Percentiles rank a stretch among this genome's conserved stretches.
Conservation (phyloP, 2,888 invertebrate genomes). For the Cataglyphis cursor region DNA sequence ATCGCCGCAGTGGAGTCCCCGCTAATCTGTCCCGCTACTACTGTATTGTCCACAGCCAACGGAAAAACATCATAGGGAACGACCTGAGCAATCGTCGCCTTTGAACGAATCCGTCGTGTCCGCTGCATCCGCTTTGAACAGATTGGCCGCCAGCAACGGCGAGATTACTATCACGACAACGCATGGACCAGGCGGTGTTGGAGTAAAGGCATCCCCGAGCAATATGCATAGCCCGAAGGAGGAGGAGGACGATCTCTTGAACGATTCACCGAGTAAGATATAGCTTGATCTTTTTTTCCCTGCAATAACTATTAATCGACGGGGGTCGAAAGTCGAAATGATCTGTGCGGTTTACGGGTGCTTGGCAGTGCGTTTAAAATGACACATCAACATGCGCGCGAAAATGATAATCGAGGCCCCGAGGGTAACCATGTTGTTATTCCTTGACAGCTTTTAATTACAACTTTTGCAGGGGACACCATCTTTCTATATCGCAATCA, state of each 20-base stretch:
- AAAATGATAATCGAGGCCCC: constrained; percentile 51
- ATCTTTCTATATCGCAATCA: constrained; percentile 54
- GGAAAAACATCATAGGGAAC: constrained; percentile 87
- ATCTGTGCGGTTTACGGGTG: constrained; percentile 33
- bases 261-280: constrained; percentile 95
- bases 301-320: constrained; percentile 17
- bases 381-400: constrained; percentile 31
- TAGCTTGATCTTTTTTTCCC: neutral
- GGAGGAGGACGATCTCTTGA: constrained; percentile 90
- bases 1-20: constrained; percentile 33
- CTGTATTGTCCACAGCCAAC: constrained; percentile 77
- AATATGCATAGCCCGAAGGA: constrained; percentile 86
- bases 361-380: constrained; percentile 40
- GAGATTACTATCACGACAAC: constrained; percentile 95
- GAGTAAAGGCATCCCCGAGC: constrained; percentile 84
- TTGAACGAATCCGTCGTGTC: constrained; percentile 87
- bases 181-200: constrained; percentile 88
- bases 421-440: constrained; percentile 36
- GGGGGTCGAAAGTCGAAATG: constrained; percentile 35
- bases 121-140: constrained; percentile 89
- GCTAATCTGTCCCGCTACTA: constrained; percentile 69
- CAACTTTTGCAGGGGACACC: constrained; percentile 46
- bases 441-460: constrained; percentile 55
- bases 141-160: constrained; percentile 92
- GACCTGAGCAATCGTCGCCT: constrained; percentile 87